These are phyloP conservation scores for Drosophila kepulauana DNA, from an alignment of 1,140 invertebrate species.

Conservation along the genomic window DNA sequence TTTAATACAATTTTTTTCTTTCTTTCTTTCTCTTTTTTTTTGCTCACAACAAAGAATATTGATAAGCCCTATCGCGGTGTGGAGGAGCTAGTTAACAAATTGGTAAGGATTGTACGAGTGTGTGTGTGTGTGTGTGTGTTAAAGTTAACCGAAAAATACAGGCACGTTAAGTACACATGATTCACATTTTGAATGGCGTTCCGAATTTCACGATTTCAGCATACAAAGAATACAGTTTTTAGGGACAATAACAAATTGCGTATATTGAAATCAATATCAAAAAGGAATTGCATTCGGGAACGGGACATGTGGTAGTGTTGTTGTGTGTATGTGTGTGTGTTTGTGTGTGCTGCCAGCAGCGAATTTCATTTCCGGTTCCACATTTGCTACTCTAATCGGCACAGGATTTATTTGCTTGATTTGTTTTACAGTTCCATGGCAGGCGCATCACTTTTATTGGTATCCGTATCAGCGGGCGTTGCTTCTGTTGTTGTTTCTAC, in stretches of 20 bases:
- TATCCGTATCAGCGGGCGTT: slow-evolving; percentile 16
- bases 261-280: slow-evolving; percentile 1
- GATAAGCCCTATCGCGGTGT: slow-evolving; percentile 4
- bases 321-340: too few species aligned
- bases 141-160: slow-evolving; percentile 55
- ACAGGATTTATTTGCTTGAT: neutral
- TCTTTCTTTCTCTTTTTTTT: slow-evolving; percentile 1
- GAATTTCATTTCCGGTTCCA: slow-evolving; percentile 48
- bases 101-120: slow-evolving; percentile 59
- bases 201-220: slow-evolving; percentile 11
- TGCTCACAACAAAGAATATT: slow-evolving; percentile 47
- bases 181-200: slow-evolving; percentile 55
- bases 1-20: slow-evolving; percentile 63
- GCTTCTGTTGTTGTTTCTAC: slow-evolving; percentile 26
- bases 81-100: slow-evolving; percentile 13
- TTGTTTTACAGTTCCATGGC: slow-evolving; percentile 22
- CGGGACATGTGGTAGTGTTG: neutral
- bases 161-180: slow-evolving; percentile 65
- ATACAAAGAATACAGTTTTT: too few species aligned
- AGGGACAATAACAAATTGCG: neutral
- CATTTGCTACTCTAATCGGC: slow-evolving; percentile 8
- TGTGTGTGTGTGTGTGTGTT: slow-evolving; percentile 23
- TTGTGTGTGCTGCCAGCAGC: slow-evolving; percentile 68
- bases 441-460: slow-evolving; percentile 14
- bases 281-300: slow-evolving; percentile 10